A percentile compares a stretch with the other conserved stretches of the same genome.
Conservation (phyloP, 2,113 vertebrate species). For the Xenopus tropicalis region DNA sequence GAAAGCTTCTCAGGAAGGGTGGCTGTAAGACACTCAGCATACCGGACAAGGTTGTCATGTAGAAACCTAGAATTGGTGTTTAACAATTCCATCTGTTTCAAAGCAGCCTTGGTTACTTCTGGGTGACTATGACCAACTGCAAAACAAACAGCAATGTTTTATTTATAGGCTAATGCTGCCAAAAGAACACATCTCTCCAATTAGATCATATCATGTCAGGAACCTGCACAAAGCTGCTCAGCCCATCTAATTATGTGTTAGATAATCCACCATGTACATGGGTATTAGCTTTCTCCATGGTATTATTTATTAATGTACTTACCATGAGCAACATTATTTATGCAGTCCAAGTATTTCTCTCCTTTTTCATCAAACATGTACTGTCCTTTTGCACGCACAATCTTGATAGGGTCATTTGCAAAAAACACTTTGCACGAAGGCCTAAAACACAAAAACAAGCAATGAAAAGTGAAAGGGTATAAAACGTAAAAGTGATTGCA, state of each 20-base stretch:
- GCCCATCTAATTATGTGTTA: not conserved
- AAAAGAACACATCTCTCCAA: constrained; percentile 20
- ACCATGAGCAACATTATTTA: constrained; percentile 98
- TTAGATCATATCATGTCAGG: constrained; percentile 12
- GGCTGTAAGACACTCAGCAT: constrained; percentile 80
- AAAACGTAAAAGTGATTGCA: too few relatives aligned
- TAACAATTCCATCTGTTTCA: constrained; percentile 88
- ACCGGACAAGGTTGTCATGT: constrained; percentile 90
- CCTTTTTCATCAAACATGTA: constrained; percentile 94
- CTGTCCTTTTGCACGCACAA: constrained; percentile 81
- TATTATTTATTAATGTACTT: constrained; percentile 45
- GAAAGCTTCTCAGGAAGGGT: constrained; percentile 83
- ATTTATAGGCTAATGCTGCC: constrained; percentile 12
- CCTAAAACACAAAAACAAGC: constrained; percentile 58
- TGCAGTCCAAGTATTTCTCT: constrained; percentile 85
- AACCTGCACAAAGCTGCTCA: not conserved
- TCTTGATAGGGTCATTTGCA: constrained; percentile 89
- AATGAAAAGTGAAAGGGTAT: too few relatives aligned
- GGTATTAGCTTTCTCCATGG: constrained; percentile 1
- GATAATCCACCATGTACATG: constrained; percentile 6
- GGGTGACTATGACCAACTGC: constrained; percentile 94
- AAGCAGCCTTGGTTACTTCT: constrained; percentile 79
- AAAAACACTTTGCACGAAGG: constrained; percentile 96
- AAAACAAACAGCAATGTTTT: constrained; percentile 26
- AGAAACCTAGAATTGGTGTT: constrained; percentile 95